Percentiles rank a stretch among this genome's conserved stretches.
Evolutionary conservation across 2,113 vertebrate genomes (phyloP).

Genomic region (Camelus bactrianus): DNA sequence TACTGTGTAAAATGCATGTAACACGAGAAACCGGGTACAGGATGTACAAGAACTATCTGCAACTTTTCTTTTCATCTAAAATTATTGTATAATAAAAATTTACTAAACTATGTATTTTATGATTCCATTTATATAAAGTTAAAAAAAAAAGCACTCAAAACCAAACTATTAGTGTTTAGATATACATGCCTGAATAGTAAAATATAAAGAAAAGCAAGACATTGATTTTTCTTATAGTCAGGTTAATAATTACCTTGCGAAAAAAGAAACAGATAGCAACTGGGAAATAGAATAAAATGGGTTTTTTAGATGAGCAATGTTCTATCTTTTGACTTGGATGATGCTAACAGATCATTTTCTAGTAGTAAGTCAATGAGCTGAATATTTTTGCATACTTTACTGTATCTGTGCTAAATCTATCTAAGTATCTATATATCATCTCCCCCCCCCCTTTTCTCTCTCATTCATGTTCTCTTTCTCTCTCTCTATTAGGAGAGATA

Average conservation of each 20-base stretch:
- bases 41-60: not conserved
- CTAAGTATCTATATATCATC: no score
- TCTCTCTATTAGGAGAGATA: not conserved
- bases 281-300: not conserved
- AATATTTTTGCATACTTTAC: not conserved
- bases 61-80: not conserved
- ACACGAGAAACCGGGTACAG: not conserved
- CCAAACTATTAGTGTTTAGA: not conserved
- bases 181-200: not conserved
- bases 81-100: not conserved
- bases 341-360: not conserved
- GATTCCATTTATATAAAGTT: not conserved
- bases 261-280: not conserved
- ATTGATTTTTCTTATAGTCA: not conserved
- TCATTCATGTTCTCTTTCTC: no score
- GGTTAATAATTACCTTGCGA: not conserved
- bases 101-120: not conserved
- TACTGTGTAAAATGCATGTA: not conserved
- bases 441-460: no score
- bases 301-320: not conserved
- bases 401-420: not conserved
- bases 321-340: not conserved
- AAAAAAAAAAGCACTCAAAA: not conserved
- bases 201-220: not conserved
- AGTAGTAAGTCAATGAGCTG: not conserved